Evolutionary conservation across 2,888 invertebrate genomes (phyloP).

Genomic region (Microplitis deprimator): DNA sequence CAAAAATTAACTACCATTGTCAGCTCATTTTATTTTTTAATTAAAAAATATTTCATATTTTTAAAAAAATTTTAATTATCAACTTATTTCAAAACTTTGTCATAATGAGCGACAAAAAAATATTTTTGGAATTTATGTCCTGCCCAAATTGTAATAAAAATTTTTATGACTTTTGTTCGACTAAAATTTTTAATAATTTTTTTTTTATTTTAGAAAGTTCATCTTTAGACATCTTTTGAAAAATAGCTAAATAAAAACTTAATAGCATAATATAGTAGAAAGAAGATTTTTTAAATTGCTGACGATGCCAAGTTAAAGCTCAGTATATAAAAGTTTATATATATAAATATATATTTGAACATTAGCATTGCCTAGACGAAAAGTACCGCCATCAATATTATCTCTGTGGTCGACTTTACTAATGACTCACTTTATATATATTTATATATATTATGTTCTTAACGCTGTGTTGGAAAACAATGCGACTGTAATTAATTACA

Average conservation of each 20-base stretch:
- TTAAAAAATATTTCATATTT: conserved; percentile 16
- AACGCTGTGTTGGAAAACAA: no score
- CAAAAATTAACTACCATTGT: conserved; percentile 47
- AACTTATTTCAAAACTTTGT: no score
- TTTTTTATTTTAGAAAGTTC: no score
- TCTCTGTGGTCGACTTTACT: conserved; percentile 33
- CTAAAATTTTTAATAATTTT: no score
- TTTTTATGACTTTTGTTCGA: no score
- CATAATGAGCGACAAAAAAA: no score
- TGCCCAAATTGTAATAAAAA: no score
- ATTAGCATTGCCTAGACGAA: conserved; percentile 22
- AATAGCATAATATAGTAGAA: not conserved
- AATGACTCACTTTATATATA: conserved; percentile 15
- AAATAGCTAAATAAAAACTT: not conserved
- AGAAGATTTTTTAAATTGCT: not conserved
- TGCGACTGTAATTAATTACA: no score
- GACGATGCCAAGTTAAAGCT: conserved; percentile 14
- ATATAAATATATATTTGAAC: not conserved
- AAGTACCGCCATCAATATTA: conserved; percentile 51
- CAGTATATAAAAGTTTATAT: not conserved
- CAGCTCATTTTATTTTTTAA: not conserved
- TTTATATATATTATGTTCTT: conserved; percentile 1
- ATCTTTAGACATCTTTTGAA: conserved; percentile 23
- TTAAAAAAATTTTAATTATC: no score
- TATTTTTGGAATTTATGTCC: no score